Evolutionary conservation across 2,797 vertebrate species (phyloP).

Genomic region (Chaunax sp.): DNA sequence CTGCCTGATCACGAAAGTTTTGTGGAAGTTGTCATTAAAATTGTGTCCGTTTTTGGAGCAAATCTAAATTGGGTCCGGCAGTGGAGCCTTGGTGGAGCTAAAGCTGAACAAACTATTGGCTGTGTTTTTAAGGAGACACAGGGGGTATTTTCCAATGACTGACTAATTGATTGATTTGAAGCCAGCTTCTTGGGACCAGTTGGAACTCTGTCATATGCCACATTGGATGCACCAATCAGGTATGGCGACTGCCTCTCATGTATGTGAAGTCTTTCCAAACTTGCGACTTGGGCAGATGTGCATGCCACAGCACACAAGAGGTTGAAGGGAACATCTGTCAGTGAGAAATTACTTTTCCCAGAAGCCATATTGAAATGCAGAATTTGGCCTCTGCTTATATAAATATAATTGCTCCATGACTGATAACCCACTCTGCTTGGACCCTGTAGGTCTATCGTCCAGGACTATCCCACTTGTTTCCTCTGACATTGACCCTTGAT

Average conservation of each 20-base stretch:
- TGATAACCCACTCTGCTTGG: conserved; percentile 45
- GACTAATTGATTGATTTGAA: no score
- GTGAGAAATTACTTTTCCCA: conserved; percentile 47
- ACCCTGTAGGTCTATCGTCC: conserved; percentile 24
- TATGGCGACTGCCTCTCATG: conserved; percentile 10
- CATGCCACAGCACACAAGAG: conserved; percentile 25
- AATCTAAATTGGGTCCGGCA: no score
- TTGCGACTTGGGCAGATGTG: conserved; percentile 24
- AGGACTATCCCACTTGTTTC: conserved; percentile 25
- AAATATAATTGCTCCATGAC: conserved; percentile 52
- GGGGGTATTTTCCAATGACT: no score
- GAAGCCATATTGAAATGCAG: conserved; percentile 30
- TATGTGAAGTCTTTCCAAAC: conserved; percentile 34
- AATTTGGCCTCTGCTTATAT: conserved; percentile 47
- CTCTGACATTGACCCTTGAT: conserved; percentile 14
- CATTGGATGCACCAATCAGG: no score
- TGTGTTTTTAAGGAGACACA: no score
- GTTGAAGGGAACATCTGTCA: conserved; percentile 52
- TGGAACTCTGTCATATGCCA: no score
- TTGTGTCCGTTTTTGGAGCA: no score
- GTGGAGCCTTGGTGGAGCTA: no score
- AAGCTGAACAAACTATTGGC: no score
- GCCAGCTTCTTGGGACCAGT: no score
- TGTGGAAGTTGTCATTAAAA: no score
- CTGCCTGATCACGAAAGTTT: no score